Percentiles rank a stretch among this genome's conserved stretches.
Evolutionary conservation across 2,888 invertebrate genomes (phyloP).

Genomic region (Eupithecia subumbrata): DNA sequence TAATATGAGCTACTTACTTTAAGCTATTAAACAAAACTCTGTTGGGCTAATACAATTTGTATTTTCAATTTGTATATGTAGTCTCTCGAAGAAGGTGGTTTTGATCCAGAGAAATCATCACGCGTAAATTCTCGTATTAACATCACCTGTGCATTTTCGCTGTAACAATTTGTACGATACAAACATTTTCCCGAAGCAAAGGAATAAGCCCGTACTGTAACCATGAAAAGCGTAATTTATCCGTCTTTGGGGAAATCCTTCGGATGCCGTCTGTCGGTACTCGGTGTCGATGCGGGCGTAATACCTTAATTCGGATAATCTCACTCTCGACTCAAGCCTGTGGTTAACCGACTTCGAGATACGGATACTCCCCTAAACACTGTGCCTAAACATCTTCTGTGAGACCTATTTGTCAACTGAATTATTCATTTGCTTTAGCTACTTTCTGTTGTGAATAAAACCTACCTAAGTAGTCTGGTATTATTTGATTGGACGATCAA

Average conservation of each 20-base stretch:
- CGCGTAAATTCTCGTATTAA: slow-evolving; percentile 39
- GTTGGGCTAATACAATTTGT: slow-evolving; percentile 35
- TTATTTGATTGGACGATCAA: slow-evolving; percentile 42
- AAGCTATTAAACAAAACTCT: not conserved
- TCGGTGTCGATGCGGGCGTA: slow-evolving; percentile 69
- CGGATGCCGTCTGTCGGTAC: slow-evolving; percentile 58
- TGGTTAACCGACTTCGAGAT: slow-evolving; percentile 54
- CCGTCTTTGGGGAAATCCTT: slow-evolving; percentile 75
- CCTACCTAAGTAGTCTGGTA: not conserved
- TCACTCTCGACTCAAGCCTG: slow-evolving; percentile 63
- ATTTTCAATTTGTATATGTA: slow-evolving; percentile 43
- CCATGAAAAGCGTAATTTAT: slow-evolving; percentile 79
- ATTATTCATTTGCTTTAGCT: slow-evolving; percentile 43
- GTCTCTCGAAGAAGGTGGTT: slow-evolving; percentile 33
- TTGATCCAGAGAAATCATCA: slow-evolving; percentile 38
- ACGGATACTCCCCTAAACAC: slow-evolving; percentile 52
- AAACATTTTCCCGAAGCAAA: slow-evolving; percentile 42
- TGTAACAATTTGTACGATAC: slow-evolving; percentile 38
- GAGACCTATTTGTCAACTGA: slow-evolving; percentile 47
- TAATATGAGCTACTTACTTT: not conserved
- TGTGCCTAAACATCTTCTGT: slow-evolving; percentile 47
- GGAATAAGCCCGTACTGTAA: slow-evolving; percentile 48
- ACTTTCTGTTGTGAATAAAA: slow-evolving; percentile 34
- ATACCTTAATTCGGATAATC: slow-evolving; percentile 79
- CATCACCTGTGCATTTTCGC: slow-evolving; percentile 35